These are phyloP conservation scores for Nannospalax galili DNA, from an alignment of 2,113 vertebrate species.

Conservation along the genomic window DNA sequence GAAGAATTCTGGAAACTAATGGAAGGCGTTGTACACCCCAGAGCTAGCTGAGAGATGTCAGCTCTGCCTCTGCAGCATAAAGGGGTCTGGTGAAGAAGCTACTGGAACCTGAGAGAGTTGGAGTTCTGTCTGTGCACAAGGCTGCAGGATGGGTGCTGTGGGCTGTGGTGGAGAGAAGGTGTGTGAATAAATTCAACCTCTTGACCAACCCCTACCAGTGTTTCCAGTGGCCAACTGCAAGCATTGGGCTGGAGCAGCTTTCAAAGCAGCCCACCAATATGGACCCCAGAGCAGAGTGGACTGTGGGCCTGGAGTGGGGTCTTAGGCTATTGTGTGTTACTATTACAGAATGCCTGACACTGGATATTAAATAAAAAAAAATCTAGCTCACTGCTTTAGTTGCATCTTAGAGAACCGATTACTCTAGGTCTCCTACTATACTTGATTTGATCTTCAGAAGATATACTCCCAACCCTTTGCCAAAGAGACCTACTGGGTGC, in stretches of 20 bases:
- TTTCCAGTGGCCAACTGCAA: neutral
- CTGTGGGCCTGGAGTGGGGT: neutral
- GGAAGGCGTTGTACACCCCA: fast-evolving
- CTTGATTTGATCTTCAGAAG: neutral
- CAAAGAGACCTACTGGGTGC: neutral
- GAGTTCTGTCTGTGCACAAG: neutral
- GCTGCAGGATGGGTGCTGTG: neutral
- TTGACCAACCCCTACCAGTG: neutral
- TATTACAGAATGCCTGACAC: neutral
- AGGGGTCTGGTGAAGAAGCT: neutral
- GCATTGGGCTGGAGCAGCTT: neutral
- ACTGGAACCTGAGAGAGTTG: neutral
- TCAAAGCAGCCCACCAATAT: neutral
- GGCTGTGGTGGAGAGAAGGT: neutral
- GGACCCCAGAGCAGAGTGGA: neutral
- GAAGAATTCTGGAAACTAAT: neutral
- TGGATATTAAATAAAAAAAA: neutral
- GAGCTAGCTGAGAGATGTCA: neutral
- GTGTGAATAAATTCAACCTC: neutral
- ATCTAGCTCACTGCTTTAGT: neutral
- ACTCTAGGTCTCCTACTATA: neutral
- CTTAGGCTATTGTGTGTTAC: neutral
- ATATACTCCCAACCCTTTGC: neutral
- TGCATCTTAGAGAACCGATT: neutral
- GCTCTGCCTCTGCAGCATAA: neutral